These are phyloP conservation scores for Drosophila acutilabella DNA, from an alignment of 2,888 invertebrate species.

Conservation along the genomic window DNA sequence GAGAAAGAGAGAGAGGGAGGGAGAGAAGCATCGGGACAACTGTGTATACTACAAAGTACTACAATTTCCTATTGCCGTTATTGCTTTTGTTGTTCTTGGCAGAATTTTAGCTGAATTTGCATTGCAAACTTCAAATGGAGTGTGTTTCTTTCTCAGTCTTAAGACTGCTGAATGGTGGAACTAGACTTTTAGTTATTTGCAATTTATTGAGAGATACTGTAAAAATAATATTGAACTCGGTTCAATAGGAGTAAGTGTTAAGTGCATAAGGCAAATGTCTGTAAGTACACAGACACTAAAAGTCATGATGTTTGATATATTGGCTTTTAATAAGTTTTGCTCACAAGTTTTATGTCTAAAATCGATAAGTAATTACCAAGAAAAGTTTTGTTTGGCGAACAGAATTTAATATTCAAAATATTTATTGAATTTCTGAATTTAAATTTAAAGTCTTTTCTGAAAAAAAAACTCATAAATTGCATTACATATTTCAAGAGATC, in stretches of 20 bases:
- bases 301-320: no score
- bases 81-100: conserved; percentile 38
- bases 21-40: conserved; percentile 27
- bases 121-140: conserved; percentile 62
- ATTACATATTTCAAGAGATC: neutral
- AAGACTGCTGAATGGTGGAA: conserved; percentile 3
- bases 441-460: no score
- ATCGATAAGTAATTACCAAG: no score
- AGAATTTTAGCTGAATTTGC: conserved; percentile 64
- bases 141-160: conserved; percentile 24
- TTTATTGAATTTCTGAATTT: no score
- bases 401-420: no score
- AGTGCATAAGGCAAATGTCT: no score
- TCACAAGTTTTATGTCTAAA: no score
- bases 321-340: no score
- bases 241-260: neutral
- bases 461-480: neutral
- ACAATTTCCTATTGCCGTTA: conserved; percentile 51
- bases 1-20: conserved; percentile 11
- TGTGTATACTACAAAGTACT: conserved; percentile 30
- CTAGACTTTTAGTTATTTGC: neutral
- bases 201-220: neutral
- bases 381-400: no score
- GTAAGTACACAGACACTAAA: no score
- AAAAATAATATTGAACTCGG: conserved; percentile 4